These are phyloP conservation scores for Zaprionus africanus DNA, from an alignment of 1,140 invertebrate genomes.

Conservation along the genomic window DNA sequence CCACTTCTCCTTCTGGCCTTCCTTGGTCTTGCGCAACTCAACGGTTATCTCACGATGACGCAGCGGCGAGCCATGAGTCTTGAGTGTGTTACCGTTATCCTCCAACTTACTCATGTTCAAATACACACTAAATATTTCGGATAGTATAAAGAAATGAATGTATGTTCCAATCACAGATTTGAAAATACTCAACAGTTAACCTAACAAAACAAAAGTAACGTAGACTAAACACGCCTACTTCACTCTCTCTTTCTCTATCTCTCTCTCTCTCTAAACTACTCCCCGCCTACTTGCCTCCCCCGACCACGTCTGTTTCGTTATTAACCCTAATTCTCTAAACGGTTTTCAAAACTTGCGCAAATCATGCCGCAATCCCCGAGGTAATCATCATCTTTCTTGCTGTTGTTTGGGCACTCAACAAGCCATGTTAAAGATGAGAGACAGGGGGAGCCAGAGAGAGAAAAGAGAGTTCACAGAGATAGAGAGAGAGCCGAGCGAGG, in stretches of 20 bases:
- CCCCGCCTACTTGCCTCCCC: not conserved
- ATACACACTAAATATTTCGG: not conserved
- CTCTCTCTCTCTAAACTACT: not conserved
- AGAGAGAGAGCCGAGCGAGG: not conserved
- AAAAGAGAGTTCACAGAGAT: not conserved
- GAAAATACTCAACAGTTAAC: not conserved
- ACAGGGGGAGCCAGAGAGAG: not conserved
- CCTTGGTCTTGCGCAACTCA: slow-evolving; percentile 91
- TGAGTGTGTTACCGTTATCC: slow-evolving; percentile 58
- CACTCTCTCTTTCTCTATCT: not conserved
- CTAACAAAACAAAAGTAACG: not conserved
- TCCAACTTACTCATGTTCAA: slow-evolving; percentile 58
- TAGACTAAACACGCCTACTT: not conserved
- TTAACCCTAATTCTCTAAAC: slow-evolving; percentile 30
- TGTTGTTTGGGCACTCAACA: slow-evolving; percentile 39
- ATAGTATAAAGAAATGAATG: slow-evolving; percentile 9
- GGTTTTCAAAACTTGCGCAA: slow-evolving; percentile 48
- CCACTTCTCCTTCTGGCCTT: slow-evolving; percentile 95
- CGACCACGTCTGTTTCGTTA: not conserved
- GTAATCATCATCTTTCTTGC: slow-evolving; percentile 25
- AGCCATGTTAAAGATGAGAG: slow-evolving; percentile 28
- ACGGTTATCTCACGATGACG: slow-evolving; percentile 94
- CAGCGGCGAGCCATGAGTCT: slow-evolving; percentile 91
- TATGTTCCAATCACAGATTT: slow-evolving; percentile 46
- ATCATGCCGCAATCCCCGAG: slow-evolving; percentile 54